Conservation (phyloP, 2,113 vertebrate species). For the Patagioenas fasciata region DNA sequence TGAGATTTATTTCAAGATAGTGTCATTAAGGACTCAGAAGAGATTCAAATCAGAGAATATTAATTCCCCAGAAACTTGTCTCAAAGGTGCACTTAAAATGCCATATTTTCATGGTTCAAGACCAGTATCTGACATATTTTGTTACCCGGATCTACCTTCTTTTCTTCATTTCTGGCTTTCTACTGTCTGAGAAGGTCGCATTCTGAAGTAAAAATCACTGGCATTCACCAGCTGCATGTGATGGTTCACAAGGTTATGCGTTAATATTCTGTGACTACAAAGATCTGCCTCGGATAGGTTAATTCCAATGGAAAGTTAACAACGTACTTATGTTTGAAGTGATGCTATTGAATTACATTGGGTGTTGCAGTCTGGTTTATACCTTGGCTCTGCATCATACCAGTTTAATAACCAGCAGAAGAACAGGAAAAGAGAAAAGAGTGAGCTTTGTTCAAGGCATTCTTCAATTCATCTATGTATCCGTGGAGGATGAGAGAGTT, state of each 20-base stretch:
- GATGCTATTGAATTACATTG: slow-evolving; percentile 29
- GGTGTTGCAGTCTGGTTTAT: slow-evolving; percentile 7
- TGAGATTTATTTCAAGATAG: slow-evolving; percentile 36
- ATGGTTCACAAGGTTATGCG: slow-evolving; percentile 42
- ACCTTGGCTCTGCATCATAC: neutral
- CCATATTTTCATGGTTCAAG: slow-evolving; percentile 47
- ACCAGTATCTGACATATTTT: slow-evolving; percentile 26
- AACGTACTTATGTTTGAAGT: slow-evolving; percentile 46
- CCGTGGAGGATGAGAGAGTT: neutral
- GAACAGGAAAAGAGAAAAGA: slow-evolving; percentile 13
- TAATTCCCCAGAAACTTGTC: slow-evolving; percentile 23
- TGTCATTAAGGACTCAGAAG: slow-evolving; percentile 33
- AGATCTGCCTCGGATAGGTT: slow-evolving; percentile 36
- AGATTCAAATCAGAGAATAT: slow-evolving; percentile 11
- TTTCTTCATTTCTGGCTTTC: slow-evolving; percentile 52
- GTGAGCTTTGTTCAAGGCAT: slow-evolving; percentile 4
- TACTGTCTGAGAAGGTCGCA: neutral
- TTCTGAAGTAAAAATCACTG: slow-evolving; percentile 55
- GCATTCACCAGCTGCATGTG: slow-evolving; percentile 41
- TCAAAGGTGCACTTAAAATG: slow-evolving; percentile 29
- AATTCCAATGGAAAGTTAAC: slow-evolving; percentile 51
- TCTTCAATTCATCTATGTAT: slow-evolving; percentile 3
- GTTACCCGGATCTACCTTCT: slow-evolving; percentile 51
- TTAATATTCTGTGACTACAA: slow-evolving; percentile 54
- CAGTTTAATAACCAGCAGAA: slow-evolving; percentile 26